Evolutionary conservation across 1,140 invertebrate species (phyloP).

Genomic region (Calosoma granatense): DNA sequence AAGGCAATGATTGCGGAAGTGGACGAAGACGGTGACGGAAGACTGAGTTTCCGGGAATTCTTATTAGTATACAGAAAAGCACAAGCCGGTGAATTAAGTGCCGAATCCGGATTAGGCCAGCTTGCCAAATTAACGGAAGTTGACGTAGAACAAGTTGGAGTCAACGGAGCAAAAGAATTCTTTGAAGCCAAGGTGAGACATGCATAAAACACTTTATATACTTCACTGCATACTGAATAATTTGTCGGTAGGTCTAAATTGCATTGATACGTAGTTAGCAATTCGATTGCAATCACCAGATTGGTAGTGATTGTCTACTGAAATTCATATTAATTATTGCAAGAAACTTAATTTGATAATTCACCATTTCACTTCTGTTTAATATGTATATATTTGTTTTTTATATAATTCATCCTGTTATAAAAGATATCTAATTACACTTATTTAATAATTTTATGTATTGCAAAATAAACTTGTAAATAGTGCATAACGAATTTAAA

Average conservation of each 20-base stretch:
- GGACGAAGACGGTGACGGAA: slow-evolving; percentile 81
- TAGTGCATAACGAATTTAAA: no score
- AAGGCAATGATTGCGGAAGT: slow-evolving; percentile 93
- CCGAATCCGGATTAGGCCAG: slow-evolving; percentile 71
- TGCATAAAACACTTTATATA: not conserved
- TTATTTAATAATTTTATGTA: no score
- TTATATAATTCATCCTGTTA: no score
- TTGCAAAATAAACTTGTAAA: no score
- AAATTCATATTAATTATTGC: no score
- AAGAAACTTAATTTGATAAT: no score
- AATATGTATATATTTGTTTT: no score
- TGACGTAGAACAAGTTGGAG: slow-evolving; percentile 79
- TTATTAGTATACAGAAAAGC: slow-evolving; percentile 82
- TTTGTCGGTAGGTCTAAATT: no score
- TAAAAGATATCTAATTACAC: no score
- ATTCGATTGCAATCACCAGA: no score
- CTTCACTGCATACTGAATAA: not conserved
- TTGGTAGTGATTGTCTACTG: no score
- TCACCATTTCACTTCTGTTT: no score
- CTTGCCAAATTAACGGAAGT: slow-evolving; percentile 77
- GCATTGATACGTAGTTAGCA: not conserved
- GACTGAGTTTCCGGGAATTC: slow-evolving; percentile 88
- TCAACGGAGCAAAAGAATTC: slow-evolving; percentile 80
- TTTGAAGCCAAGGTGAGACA: slow-evolving; percentile 73
- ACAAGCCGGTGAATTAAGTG: slow-evolving; percentile 68